Base-by-base conservation (phyloP, 2,888 invertebrate genomes). In the Dichetophora obliterata region DNA sequence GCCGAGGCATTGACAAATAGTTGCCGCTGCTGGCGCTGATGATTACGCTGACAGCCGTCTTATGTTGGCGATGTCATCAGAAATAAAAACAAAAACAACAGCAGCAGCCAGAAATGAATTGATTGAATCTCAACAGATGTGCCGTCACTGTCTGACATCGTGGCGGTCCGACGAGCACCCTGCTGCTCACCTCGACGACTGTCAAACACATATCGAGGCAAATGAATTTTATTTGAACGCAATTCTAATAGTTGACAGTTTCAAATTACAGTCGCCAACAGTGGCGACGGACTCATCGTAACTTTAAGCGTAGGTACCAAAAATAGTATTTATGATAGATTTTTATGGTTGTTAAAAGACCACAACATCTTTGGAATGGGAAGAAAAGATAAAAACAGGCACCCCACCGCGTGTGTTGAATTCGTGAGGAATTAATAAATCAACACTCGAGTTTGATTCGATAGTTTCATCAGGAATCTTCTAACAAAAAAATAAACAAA, bases 211-310 rank as follows among this genome's bases (percentile, higher is more conserved):
- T 69, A 75, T 75, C 54, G 66, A 75, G 77, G 74, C 79, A 79
- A 79, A 80, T 80, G 75, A 77, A 75, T 78, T 77, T 78, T 78
- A 80, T 80, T 78, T 74, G 80, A 77, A 63, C 52, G 57, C 72
- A 75, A 77, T 78, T 79, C 65, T 57, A 78, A 43, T 43, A 50
- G 75, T 70, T 78, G 78, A 78, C 77, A 80, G 77, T 79, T 74
- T 80, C 77, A 74, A 80, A 75, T 79, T 78, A 75, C 78, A 77
- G 43, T 5, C 6, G 63, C n/a, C 8, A 19, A 8, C 14, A 37
- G 19, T 16, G 34, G 37, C 65, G 34, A 8, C 37, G 65, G n/a
- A 14, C 6, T 5, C 14, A 9, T 31, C 16, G 2, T 22, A 48
- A 34, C 65, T 34, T 34, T 0, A 16, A 9, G 14, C 27, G 22